These are phyloP conservation scores for Enteromius argenteus DNA, from an alignment of 2,797 vertebrate species.

Conservation along the genomic window DNA sequence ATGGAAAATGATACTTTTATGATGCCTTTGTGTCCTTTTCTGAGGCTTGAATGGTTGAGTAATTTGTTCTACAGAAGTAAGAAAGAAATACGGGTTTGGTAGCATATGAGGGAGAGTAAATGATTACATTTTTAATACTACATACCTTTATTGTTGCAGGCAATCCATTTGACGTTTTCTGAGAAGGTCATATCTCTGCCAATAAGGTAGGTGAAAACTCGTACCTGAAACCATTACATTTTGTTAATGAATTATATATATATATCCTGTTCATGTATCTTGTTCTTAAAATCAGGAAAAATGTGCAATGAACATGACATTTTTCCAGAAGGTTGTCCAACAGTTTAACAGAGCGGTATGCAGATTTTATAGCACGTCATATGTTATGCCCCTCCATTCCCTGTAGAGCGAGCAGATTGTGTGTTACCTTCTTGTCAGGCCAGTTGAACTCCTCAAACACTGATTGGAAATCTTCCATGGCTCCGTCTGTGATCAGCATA, in stretches of 20 bases:
- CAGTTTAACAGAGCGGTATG: not conserved
- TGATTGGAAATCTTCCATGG: constrained; percentile 91
- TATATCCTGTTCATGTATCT: too few species aligned
- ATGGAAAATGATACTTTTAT: not conserved
- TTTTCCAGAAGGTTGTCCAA: not conserved
- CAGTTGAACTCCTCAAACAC: constrained; percentile 96
- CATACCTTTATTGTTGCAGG: constrained; percentile 96
- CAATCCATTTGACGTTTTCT: constrained; percentile 94
- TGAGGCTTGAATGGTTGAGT: not conserved
- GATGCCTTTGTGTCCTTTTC: not conserved
- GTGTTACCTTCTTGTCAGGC: constrained; percentile 90
- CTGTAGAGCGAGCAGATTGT: constrained; percentile 27
- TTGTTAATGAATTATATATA: not conserved
- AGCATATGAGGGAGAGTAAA: not conserved
- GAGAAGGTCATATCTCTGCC: constrained; percentile 95
- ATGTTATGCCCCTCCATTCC: not conserved
- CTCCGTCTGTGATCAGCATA: constrained; percentile 98
- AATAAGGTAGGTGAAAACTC: constrained; percentile 97
- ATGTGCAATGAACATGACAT: not conserved
- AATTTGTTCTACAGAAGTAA: not conserved
- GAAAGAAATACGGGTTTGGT: too few species aligned
- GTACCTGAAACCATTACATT: constrained; percentile 78
- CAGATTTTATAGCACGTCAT: constrained; percentile 12
- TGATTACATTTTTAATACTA: not conserved
- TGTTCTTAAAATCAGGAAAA: not conserved